phyloP scores from a whole-genome alignment of 2,113 vertebrate species.

The Aix galericulata region DNA sequence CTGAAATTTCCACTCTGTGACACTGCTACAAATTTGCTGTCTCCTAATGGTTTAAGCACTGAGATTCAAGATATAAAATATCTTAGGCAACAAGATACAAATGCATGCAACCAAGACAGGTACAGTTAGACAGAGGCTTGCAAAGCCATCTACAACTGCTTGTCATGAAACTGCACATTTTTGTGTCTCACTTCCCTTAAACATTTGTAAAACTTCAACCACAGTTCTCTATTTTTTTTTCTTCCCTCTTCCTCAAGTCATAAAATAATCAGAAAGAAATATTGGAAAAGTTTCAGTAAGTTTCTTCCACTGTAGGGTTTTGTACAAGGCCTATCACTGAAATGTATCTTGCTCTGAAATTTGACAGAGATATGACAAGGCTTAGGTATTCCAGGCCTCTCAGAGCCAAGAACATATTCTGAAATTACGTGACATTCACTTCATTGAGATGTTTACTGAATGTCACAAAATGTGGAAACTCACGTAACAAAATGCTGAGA shows the following conservation, averaged over 20 bases:
- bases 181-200: not conserved
- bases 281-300: not conserved
- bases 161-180: not conserved
- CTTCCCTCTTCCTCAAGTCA: not conserved
- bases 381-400: not conserved
- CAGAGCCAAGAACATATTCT: not conserved
- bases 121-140: not conserved
- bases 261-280: not conserved
- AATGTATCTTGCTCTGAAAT: not conserved
- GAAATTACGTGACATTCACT: constrained; percentile 14
- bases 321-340: not conserved
- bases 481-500: constrained; percentile 2
- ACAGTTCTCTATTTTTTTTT: not conserved
- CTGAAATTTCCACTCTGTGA: not conserved
- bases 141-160: not conserved
- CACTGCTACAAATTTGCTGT: not conserved
- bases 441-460: not conserved
- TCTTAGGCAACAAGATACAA: not conserved
- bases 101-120: not conserved
- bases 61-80: not conserved
- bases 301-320: not conserved
- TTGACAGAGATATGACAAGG: constrained; percentile 23
- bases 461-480: constrained; percentile 7
- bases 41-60: accelerated
- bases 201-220: not conserved